Percentiles rank a stretch among this genome's conserved stretches.
Conservation (phyloP, 2,888 invertebrate genomes). For the Aspidapion aeneum region DNA sequence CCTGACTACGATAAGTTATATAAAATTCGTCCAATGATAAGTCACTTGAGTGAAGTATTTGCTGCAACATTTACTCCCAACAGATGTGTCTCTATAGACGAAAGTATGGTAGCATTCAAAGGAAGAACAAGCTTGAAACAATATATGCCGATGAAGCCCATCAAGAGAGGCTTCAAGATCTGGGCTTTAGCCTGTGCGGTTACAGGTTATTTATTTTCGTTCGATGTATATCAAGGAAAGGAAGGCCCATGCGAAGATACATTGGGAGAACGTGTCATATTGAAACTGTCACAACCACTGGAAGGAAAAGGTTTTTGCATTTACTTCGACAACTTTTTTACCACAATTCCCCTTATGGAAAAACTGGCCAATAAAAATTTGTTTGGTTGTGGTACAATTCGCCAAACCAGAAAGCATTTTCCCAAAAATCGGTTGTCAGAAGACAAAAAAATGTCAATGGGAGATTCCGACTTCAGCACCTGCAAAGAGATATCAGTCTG, state of each 20-base stretch:
- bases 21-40: constrained; percentile 26
- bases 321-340: constrained; percentile 36
- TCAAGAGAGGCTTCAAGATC: constrained; percentile 29
- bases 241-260: constrained; percentile 9
- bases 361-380: constrained; percentile 26
- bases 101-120: constrained; percentile 25
- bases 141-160: constrained; percentile 30
- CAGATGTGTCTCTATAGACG: constrained; percentile 15
- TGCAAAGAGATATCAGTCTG: constrained; percentile 29
- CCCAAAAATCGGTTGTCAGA: constrained; percentile 29
- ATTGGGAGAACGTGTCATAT: constrained; percentile 32
- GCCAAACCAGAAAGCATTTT: constrained; percentile 31
- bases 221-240: constrained; percentile 20
- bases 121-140: constrained; percentile 25
- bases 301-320: constrained; percentile 29
- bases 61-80: constrained; percentile 7
- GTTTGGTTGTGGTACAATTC: constrained; percentile 36
- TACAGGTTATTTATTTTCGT: constrained; percentile 5
- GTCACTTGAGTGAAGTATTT: constrained; percentile 15
- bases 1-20: constrained; percentile 22
- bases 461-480: constrained; percentile 28
- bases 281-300: constrained; percentile 29
- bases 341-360: constrained; percentile 30
- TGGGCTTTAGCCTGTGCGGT: constrained; percentile 21
- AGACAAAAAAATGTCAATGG: constrained; percentile 30